phyloP scores from a whole-genome alignment of 2,797 vertebrate genomes.

The Rhodeus uyekii region DNA sequence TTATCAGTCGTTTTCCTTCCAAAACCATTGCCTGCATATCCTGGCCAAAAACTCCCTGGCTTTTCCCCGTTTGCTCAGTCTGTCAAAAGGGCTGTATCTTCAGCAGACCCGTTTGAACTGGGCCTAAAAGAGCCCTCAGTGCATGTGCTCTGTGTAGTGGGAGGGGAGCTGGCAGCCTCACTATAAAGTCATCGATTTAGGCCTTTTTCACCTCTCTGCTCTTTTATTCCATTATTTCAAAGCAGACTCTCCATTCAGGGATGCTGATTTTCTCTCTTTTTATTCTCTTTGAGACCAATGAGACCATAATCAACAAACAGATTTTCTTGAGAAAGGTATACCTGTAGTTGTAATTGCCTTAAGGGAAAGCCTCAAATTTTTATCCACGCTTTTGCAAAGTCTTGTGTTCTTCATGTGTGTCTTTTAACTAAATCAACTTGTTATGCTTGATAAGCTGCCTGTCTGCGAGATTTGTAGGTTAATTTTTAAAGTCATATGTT shows the following conservation, averaged over 20 bases:
- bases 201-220: conserved; percentile 27
- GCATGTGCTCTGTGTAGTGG: conserved; percentile 47
- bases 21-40: conserved; percentile 50
- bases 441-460: conserved; percentile 12
- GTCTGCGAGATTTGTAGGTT: conserved; percentile 7
- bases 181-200: conserved; percentile 59
- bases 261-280: conserved; percentile 59
- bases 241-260: conserved; percentile 50
- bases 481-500: conserved; percentile 31
- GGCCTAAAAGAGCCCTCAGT: conserved; percentile 50
- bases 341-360: conserved; percentile 30
- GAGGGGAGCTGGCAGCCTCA: conserved; percentile 51
- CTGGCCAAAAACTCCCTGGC: conserved; percentile 40
- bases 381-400: conserved; percentile 18
- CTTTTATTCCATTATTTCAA: conserved; percentile 56
- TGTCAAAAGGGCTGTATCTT: conserved; percentile 51
- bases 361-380: conserved; percentile 9
- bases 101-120: conserved; percentile 53
- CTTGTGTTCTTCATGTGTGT: conserved; percentile 15
- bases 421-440: conserved; percentile 21
- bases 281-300: conserved; percentile 34
- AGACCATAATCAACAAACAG: conserved; percentile 46
- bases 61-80: conserved; percentile 39
- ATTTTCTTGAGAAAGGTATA: conserved; percentile 31
- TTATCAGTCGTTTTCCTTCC: conserved; percentile 48